Percentiles rank a stretch among this genome's conserved stretches.
Conservation (phyloP, 2,113 vertebrate species). For the Orycteropus afer region DNA sequence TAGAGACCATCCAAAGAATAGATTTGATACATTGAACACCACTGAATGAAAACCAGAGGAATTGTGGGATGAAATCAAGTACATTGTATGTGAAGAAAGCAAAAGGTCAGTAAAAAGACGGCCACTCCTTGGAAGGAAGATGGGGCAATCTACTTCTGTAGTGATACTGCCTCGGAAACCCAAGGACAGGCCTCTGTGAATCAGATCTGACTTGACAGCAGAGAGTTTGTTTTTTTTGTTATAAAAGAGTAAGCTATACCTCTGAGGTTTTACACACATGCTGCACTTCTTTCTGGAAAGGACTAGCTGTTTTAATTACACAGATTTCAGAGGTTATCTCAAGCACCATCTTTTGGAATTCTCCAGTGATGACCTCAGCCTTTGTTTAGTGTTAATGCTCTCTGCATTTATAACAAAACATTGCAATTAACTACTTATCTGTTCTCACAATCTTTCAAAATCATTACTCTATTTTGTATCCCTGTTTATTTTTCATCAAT, state of each 20-base stretch:
- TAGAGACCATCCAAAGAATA: too few species aligned
- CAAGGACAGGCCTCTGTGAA: too few species aligned
- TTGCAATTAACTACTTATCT: background rate
- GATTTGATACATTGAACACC: too few species aligned
- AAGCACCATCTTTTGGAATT: background rate
- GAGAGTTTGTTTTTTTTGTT: too few species aligned
- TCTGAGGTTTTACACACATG: background rate
- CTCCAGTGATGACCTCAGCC: background rate
- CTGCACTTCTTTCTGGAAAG: background rate
- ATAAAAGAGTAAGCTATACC: background rate
- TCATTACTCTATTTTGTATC: background rate
- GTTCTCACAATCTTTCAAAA: background rate
- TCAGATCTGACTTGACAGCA: too few species aligned
- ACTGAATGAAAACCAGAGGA: too few species aligned
- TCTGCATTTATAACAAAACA: background rate
- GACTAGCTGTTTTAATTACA: background rate
- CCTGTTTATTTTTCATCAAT: background rate
- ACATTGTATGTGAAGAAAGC: too few species aligned
- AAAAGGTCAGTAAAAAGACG: too few species aligned
- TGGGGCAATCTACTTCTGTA: too few species aligned
- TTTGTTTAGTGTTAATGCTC: background rate
- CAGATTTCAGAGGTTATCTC: background rate
- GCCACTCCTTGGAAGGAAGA: too few species aligned
- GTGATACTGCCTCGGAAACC: too few species aligned
- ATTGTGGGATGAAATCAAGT: too few species aligned